Conservation (phyloP, 2,797 vertebrate species). For the Choloepus didactylus region DNA sequence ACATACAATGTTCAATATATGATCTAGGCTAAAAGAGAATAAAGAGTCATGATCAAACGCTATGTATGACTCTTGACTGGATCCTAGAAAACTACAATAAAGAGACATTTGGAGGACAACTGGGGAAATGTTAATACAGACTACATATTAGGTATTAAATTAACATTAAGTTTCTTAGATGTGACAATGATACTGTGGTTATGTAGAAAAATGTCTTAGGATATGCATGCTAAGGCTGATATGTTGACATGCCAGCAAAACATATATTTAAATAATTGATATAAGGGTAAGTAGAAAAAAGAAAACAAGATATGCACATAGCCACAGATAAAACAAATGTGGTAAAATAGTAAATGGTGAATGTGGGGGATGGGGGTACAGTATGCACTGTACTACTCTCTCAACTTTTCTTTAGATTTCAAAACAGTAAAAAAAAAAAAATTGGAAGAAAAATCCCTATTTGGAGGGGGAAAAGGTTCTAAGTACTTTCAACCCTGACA, state of each 20-base stretch:
- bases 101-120: neutral
- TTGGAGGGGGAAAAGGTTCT: neutral
- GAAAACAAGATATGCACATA: neutral
- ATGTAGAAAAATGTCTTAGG: neutral
- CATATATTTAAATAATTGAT: neutral
- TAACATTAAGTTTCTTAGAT: neutral
- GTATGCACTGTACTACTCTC: neutral
- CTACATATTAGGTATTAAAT: neutral
- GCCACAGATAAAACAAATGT: neutral
- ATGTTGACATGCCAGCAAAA: neutral
- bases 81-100: neutral
- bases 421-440: conserved; percentile 2
- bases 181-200: neutral
- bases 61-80: neutral
- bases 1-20: neutral
- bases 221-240: neutral
- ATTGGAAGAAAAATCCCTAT: neutral
- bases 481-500: neutral
- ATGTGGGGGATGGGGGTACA: neutral
- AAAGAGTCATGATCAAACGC: neutral
- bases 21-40: neutral
- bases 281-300: neutral
- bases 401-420: conserved; percentile 49
- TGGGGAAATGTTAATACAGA: neutral
- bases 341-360: neutral